phyloP scores from a whole-genome alignment of 2,888 invertebrate genomes.

The Limenitis camilla region DNA sequence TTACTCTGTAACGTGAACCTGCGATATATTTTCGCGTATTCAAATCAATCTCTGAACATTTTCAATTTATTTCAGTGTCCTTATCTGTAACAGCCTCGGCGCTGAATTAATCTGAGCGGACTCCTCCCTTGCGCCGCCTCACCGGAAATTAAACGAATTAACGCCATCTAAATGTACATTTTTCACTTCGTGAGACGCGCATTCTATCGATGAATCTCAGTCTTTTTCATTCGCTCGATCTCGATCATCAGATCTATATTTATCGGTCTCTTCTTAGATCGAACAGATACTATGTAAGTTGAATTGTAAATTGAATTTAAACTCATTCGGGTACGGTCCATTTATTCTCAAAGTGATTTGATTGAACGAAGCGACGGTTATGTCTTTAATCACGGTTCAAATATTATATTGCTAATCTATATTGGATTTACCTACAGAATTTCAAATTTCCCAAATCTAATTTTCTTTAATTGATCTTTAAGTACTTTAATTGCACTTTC shows the following conservation, averaged over 20 bases:
- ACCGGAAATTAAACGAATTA: constrained; percentile 77
- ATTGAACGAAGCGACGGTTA: constrained; percentile 52
- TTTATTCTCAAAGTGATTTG: constrained; percentile 65
- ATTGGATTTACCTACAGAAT: too few relatives aligned
- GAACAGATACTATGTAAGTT: constrained; percentile 71
- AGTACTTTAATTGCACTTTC: too few relatives aligned
- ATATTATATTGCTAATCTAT: constrained; percentile 42
- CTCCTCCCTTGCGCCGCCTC: constrained; percentile 45
- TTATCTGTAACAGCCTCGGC: constrained; percentile 71
- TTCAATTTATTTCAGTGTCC: constrained; percentile 75
- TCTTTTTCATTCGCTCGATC: constrained; percentile 59
- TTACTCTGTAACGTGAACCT: constrained; percentile 30
- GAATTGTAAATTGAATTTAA: constrained; percentile 71
- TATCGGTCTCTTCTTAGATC: constrained; percentile 69
- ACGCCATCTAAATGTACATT: constrained; percentile 75
- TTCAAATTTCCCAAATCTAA: too few relatives aligned
- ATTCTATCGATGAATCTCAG: constrained; percentile 69
- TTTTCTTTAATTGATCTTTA: too few relatives aligned
- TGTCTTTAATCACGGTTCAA: constrained; percentile 46
- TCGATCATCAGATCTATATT: constrained; percentile 59
- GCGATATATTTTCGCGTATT: constrained; percentile 68
- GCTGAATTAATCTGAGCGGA: constrained; percentile 73
- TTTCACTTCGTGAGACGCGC: constrained; percentile 71
- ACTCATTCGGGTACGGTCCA: constrained; percentile 65
- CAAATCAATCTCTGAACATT: constrained; percentile 75